Conservation (phyloP, 1,140 invertebrate species). For the Chymomyza costata region DNA sequence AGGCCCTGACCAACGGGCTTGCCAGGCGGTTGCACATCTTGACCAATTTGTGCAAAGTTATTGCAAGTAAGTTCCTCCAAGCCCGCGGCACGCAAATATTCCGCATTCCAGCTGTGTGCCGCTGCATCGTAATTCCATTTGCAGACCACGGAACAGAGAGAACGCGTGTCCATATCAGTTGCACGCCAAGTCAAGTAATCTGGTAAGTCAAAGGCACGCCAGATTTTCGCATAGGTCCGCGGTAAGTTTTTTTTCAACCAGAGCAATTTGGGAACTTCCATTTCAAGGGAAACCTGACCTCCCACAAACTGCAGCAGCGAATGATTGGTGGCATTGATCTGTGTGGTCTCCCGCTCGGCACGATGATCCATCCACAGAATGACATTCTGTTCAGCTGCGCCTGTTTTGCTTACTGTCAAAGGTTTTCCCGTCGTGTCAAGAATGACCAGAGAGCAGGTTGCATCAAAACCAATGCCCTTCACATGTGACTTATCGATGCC, state of each 20-base stretch:
- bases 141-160: slow-evolving; percentile 93
- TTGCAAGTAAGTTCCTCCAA: slow-evolving; percentile 84
- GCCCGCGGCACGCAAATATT: slow-evolving; percentile 85
- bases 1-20: slow-evolving; percentile 83
- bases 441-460: slow-evolving; percentile 94
- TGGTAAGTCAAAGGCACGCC: slow-evolving; percentile 92
- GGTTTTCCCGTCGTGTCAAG: slow-evolving; percentile 84
- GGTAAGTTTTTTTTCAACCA: slow-evolving; percentile 92
- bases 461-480: slow-evolving; percentile 95
- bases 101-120: slow-evolving; percentile 82
- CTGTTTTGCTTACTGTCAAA: slow-evolving; percentile 84
- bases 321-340: slow-evolving; percentile 88
- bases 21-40: slow-evolving; percentile 83
- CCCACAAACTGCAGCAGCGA: slow-evolving; percentile 90
- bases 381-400: slow-evolving; percentile 85
- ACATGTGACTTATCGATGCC: slow-evolving; percentile 79
- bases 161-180: slow-evolving; percentile 86
- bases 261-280: slow-evolving; percentile 96
- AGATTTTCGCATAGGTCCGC: slow-evolving; percentile 82
- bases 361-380: slow-evolving; percentile 99
- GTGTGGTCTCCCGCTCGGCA: slow-evolving; percentile 86
- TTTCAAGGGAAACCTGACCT: slow-evolving; percentile 94
- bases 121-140: slow-evolving; percentile 93
- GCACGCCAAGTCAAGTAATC: slow-evolving; percentile 96
- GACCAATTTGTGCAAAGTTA: slow-evolving; percentile 85